Base-by-base conservation (phyloP, 2,113 vertebrate species). In the Psephotus haematonotus region DNA sequence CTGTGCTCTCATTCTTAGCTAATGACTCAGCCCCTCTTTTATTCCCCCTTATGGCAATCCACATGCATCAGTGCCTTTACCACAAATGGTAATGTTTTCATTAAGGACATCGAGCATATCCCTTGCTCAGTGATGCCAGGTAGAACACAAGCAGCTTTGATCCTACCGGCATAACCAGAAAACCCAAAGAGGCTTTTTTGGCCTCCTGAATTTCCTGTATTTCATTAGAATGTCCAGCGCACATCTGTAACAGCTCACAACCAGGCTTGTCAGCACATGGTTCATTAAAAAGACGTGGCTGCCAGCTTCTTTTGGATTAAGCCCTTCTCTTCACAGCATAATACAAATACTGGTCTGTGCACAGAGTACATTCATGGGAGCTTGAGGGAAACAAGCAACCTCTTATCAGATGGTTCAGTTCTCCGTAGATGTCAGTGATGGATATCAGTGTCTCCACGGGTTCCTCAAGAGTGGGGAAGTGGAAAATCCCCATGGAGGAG, bases 181-280 rank as follows among this genome's bases (percentile, higher is more conserved):
- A 82, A 88, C 65, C 22, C 27, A 18, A 76, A 79, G 75, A 65
- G 39, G 3, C 10, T 64, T 96, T 91, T 89, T 69, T 59, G 3
- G 79, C 46, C 24, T 89, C 49, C 53, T 19, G 41, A 74, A 72
- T 89, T 94, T 79, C 84, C 86, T 82, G 62, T 2, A 1, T 80
- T 93, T 85, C 52, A 17, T 96, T 72, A 89, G 88, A 44, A n/a
- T 65, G 77, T 33, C 35, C 25, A 0, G 87, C 1, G 1, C 92
- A 96, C 88, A 95, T 91, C 93, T 97, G 96, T 92, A 93, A 97
- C 64, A 94, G 89, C 71, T 95, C 95, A 92, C 91, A 82, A 85
- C 15, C 70, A 82, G 63, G 86, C 47, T 70, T 91, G 82, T 95
- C 86, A 95, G 92, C 86, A 50, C 65, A 92, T 2, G 41, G 86